Percentiles rank a stretch among this genome's conserved stretches.
Conservation (phyloP, 2,888 invertebrate species). For the Pocota personata region DNA sequence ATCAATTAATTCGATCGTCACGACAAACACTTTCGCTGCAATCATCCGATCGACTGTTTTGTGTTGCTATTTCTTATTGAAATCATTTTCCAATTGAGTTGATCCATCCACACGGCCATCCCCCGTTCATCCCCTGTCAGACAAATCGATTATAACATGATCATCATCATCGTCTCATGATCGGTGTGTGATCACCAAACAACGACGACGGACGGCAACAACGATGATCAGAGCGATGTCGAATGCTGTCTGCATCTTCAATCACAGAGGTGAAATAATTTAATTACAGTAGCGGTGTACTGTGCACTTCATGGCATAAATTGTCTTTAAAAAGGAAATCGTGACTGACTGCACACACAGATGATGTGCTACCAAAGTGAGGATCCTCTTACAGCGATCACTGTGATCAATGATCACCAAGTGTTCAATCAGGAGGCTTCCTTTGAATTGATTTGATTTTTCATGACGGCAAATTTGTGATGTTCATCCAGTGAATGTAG, state of each 20-base stretch:
- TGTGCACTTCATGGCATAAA: constrained; percentile 64
- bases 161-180: constrained; percentile 40
- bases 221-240: constrained; percentile 26
- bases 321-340: constrained; percentile 67
- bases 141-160: constrained; percentile 71
- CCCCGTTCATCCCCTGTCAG: constrained; percentile 23
- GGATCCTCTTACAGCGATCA: not conserved
- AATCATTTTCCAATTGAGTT: constrained; percentile 63
- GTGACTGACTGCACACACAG: constrained; percentile 52
- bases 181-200: constrained; percentile 5
- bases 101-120: constrained; percentile 24
- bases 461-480: not conserved
- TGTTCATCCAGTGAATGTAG: constrained; percentile 13
- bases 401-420: constrained; percentile 1
- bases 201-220: constrained; percentile 16
- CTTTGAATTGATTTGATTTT: constrained; percentile 35
- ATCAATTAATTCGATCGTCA: constrained; percentile 71
- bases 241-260: constrained; percentile 55
- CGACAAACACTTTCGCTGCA: constrained; percentile 68
- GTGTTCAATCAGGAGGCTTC: constrained; percentile 6
- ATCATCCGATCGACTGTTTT: constrained; percentile 28
- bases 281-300: constrained; percentile 69
- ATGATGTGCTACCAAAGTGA: constrained; percentile 29
- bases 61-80: constrained; percentile 23
- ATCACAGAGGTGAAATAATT: constrained; percentile 66